Percentiles rank a stretch among this genome's conserved stretches.
Evolutionary conservation across 2,888 invertebrate genomes (phyloP).

Genomic region (Eutolmus rufibarbis): DNA sequence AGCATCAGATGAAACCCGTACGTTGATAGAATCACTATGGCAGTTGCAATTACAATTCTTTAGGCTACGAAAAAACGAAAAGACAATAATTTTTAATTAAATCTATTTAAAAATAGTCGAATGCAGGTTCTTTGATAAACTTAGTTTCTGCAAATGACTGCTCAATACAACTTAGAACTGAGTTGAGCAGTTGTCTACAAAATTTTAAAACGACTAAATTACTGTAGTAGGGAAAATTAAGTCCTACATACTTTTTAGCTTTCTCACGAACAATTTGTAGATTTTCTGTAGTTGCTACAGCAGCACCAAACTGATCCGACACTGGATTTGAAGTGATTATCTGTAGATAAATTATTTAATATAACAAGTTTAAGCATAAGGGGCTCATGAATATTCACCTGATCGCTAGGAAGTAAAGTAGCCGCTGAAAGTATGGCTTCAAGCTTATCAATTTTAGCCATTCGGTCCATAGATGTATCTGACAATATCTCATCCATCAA

Average conservation of each 20-base stretch:
- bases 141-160: background rate
- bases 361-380: background rate
- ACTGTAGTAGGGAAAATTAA: background rate
- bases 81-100: background rate
- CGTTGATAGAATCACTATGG: slow-evolving; percentile 52
- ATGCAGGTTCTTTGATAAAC: background rate
- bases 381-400: slow-evolving; percentile 52
- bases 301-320: slow-evolving; percentile 59
- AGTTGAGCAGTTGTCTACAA: background rate
- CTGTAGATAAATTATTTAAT: slow-evolving; percentile 48
- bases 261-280: slow-evolving; percentile 61
- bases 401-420: slow-evolving; percentile 73
- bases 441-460: slow-evolving; percentile 85
- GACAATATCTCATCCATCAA: slow-evolving; percentile 85
- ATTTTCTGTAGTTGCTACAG: slow-evolving; percentile 60
- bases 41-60: slow-evolving; percentile 59
- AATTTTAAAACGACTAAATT: background rate
- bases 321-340: slow-evolving; percentile 58
- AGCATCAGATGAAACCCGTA: slow-evolving; percentile 1
- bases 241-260: slow-evolving; percentile 56
- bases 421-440: slow-evolving; percentile 86
- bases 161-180: background rate
- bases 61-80: slow-evolving; percentile 51
- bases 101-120: background rate
- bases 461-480: slow-evolving; percentile 81